Conservation (phyloP, 2,888 invertebrate genomes). For the Tetramorium bicarinatum region DNA sequence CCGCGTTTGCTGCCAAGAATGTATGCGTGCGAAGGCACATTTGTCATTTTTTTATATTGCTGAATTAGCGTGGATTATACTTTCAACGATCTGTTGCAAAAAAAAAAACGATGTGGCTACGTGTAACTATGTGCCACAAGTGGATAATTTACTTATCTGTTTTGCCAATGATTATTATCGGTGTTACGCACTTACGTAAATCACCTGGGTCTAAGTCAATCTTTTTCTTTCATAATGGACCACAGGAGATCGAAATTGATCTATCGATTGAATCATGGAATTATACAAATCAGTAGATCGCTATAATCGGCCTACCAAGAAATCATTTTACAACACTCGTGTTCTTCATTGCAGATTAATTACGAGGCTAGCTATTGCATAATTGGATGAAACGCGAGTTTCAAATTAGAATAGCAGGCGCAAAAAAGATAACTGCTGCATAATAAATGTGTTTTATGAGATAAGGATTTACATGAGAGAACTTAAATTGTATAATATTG, state of each 20-base stretch:
- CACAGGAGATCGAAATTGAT: constrained; percentile 46
- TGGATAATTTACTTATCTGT: constrained; percentile 27
- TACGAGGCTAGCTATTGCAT: constrained; percentile 77
- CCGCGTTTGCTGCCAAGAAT: neutral
- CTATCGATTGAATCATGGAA: constrained; percentile 48
- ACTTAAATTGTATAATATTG: neutral
- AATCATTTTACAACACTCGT: constrained; percentile 63
- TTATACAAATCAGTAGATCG: constrained; percentile 50
- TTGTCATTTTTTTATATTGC: constrained; percentile 4
- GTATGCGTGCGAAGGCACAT: no score
- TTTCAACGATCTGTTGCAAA: constrained; percentile 22
- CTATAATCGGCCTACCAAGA: constrained; percentile 68
- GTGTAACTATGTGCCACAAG: constrained; percentile 9
- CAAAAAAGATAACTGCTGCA: neutral
- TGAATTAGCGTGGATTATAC: constrained; percentile 3
- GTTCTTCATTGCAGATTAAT: constrained; percentile 77
- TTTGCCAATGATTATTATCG: constrained; percentile 38
- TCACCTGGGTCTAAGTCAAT: constrained; percentile 11
- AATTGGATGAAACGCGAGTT: constrained; percentile 73
- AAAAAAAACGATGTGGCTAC: constrained; percentile 7
- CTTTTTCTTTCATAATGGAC: constrained; percentile 43
- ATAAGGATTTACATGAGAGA: neutral
- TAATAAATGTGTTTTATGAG: neutral
- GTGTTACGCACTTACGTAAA: constrained; percentile 47
- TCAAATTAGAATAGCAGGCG: constrained; percentile 19